Conservation (phyloP, 1,140 invertebrate genomes). For the Dendroctonus valens region DNA sequence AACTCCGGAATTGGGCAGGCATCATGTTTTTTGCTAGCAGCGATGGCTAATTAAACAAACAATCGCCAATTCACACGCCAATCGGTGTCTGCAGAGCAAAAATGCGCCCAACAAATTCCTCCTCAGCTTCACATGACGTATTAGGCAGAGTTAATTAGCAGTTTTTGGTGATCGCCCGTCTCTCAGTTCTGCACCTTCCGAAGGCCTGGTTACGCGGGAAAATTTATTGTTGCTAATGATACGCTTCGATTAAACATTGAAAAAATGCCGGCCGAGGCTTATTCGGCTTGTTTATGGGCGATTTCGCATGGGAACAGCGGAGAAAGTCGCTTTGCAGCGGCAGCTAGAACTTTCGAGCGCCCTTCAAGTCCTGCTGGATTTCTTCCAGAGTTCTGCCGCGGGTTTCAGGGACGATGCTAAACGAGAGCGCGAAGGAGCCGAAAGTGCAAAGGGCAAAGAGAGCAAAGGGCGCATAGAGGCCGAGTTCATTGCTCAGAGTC, state of each 20-base stretch:
- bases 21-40: no score
- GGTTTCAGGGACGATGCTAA: conserved; percentile 14
- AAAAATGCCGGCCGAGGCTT: conserved; percentile 14
- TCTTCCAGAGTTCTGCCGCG: conserved; percentile 21
- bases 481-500: not conserved
- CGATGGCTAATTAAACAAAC: no score
- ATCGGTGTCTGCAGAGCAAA: no score
- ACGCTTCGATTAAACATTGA: conserved; percentile 15
- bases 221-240: conserved; percentile 23
- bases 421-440: not conserved
- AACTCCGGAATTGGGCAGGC: no score
- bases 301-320: no score
- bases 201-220: conserved; percentile 18
- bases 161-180: conserved; percentile 14
- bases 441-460: conserved; percentile 1
- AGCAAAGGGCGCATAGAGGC: conserved; percentile 31
- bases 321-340: no score
- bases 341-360: not conserved
- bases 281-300: not conserved
- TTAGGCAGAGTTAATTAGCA: conserved; percentile 20
- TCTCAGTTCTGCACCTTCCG: not conserved
- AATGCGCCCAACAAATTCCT: no score
- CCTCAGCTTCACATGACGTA: not conserved
- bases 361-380: conserved; percentile 16
- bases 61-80: no score